Conservation (phyloP, 2,888 invertebrate species). For the Stegophylla sp. region DNA sequence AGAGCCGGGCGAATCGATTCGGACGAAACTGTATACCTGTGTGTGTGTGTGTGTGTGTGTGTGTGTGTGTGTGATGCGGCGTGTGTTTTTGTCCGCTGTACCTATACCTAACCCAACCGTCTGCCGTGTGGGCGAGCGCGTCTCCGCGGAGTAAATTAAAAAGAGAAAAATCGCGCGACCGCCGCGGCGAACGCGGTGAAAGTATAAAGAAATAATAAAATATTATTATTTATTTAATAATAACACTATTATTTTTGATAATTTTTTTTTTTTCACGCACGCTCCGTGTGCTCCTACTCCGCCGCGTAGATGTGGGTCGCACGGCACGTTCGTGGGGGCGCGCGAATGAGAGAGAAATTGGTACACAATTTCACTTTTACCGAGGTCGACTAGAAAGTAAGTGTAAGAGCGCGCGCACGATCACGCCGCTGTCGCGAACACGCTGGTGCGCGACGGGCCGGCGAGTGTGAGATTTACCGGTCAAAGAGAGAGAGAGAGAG, state of each 20-base stretch:
- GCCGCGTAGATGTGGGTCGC: not conserved
- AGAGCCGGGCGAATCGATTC: constrained; percentile 37
- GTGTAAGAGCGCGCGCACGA: constrained; percentile 22
- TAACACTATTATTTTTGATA: not conserved
- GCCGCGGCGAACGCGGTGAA: not conserved
- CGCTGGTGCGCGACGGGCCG: not conserved
- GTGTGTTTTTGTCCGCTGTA: too few species aligned
- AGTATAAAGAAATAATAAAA: not conserved
- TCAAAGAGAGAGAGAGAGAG: too few species aligned
- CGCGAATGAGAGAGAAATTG: constrained; percentile 57
- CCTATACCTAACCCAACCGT: too few species aligned
- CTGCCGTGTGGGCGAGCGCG: not conserved
- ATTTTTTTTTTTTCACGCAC: not conserved
- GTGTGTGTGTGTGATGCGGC: not conserved
- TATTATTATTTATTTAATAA: too few species aligned
- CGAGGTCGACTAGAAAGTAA: constrained; percentile 55
- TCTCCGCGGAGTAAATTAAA: not conserved
- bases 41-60: too few species aligned
- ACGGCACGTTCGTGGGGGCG: constrained; percentile 23
- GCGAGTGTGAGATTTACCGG: too few species aligned
- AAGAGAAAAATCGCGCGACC: not conserved
- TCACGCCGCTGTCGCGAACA: not conserved
- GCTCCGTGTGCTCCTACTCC: not conserved
- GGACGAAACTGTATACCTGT: not conserved
- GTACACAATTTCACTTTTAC: constrained; percentile 58